Evolutionary conservation across 1,140 invertebrate species (phyloP), one percentile per base, ranked within the genome.

Genomic region (Meloidogyne hapla): DNA sequence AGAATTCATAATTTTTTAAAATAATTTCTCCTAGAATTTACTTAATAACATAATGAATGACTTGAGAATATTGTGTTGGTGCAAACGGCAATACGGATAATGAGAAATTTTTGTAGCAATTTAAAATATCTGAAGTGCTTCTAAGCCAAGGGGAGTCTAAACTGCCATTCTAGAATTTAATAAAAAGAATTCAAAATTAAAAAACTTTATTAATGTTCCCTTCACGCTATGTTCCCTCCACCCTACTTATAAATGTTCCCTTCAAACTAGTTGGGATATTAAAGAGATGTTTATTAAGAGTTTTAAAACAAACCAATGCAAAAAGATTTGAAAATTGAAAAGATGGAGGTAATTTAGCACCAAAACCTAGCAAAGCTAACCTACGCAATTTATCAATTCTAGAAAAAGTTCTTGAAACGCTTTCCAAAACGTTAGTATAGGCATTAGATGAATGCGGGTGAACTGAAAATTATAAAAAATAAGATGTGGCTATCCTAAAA

Each of bases 31-130:
- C n/a, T n/a, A n/a, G n/a, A 62, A 69, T 82, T 64, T 48, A 81
- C 83, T 82, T 82, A 8, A 82, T 73, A 23, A 82, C 75, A 25
- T 84, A 63, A 70, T 82, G 83, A 66, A 82, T 82, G 18, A 75
- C 70, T n/a, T 56, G 69, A n/a, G 83, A 72, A 64, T 82, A 82
- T 38, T 82, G 62, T 18, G 81, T 82, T 23, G 81, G 81, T 13
- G 81, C 81, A 64, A 67, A 82, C 25, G 81, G 83, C 15, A 70
- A 74, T 4, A 82, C 23, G 18, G 74, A 78, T 75, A 82, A 85
- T 23, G 75, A 25, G 45, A 28, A 76, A 21, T 73, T 67, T 33
- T 84, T 73, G 45, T 82, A 82, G 25, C 42, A 40, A 21, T 74
- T 56, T 21, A 82, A n/a, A 3, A 78, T 68, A n/a, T 81, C 73